phyloP scores from a whole-genome alignment of 2,888 invertebrate genomes.

The Drosophila falleni region DNA sequence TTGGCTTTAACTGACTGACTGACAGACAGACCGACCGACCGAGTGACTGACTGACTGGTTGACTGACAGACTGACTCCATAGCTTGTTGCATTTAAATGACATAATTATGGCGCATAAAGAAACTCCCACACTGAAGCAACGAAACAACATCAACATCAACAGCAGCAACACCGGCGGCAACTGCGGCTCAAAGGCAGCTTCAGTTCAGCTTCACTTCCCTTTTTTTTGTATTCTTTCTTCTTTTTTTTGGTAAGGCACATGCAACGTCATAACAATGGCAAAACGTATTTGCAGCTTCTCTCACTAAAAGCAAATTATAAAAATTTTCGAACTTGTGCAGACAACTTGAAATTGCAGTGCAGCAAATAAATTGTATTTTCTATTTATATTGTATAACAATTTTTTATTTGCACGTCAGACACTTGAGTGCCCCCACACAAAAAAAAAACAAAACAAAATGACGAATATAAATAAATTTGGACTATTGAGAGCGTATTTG shows the following conservation, averaged over 20 bases:
- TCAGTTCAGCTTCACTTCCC: slow-evolving; percentile 38
- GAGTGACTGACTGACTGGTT: slow-evolving; percentile 39
- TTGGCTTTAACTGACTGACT: slow-evolving; percentile 42
- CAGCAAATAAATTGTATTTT: slow-evolving; percentile 61
- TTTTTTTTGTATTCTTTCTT: background rate
- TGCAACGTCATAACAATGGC: slow-evolving; percentile 43
- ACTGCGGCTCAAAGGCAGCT: slow-evolving; percentile 61
- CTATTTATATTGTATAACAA: slow-evolving; percentile 81
- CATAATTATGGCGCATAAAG: slow-evolving; percentile 82
- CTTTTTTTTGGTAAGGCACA: slow-evolving; percentile 12
- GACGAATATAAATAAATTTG: slow-evolving; percentile 53
- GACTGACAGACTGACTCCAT: slow-evolving; percentile 46
- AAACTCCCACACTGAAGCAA: slow-evolving; percentile 69
- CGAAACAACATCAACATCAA: background rate
- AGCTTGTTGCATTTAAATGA: slow-evolving; percentile 84
- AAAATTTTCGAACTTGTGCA: slow-evolving; percentile 59
- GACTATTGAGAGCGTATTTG: slow-evolving; percentile 81
- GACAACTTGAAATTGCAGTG: slow-evolving; percentile 75
- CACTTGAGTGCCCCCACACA: slow-evolving; percentile 64
- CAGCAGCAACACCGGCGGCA: slow-evolving; percentile 40
- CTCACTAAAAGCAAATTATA: slow-evolving; percentile 52
- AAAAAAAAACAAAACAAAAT: background rate
- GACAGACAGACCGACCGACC: slow-evolving; percentile 30
- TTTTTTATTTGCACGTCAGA: slow-evolving; percentile 73
- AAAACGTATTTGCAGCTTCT: slow-evolving; percentile 32